Evolutionary conservation across 2,888 invertebrate species (phyloP), one percentile per base, ranked within the genome.

Genomic region (Parnassius glacialis): DNA sequence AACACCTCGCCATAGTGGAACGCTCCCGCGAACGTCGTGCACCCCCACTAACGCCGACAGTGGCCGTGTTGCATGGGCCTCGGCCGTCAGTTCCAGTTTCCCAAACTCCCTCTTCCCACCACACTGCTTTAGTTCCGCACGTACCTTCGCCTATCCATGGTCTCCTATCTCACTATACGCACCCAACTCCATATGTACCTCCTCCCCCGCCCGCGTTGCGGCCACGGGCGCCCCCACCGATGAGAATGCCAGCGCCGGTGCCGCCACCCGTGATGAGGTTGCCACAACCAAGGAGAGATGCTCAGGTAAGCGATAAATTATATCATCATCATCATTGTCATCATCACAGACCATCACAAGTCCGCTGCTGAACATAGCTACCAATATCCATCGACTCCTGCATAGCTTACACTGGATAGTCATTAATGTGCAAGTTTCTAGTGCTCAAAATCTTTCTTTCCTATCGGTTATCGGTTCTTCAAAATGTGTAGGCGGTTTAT

Each of bases 221-320:
- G 68, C 79, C 80, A n/a, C 87, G 85, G 13, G 75, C 81, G n/a
- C 86, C 87, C 13, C 87, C 87, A 25, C 81, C 79, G 42, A 70
- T 81, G 66, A 81, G 88, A 68, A 89, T 89, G 89, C 88, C 89
- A 10, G 86, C 83, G 65, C 87, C 88, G 0, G 68, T 70, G 64
- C 75, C 76, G 52, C 76, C 74, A 59, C 75, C 82, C 2, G 74
- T 78, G 52, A 78, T 80, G 79, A 79, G 84, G 78, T 69, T 83
- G 68, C 84, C 81, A 64, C 85, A 82, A 66, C 84, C 80, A 13
- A 81, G 85, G 73, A 86, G 84, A 84, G 87, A 88, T 73, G 69
- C 80, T 80, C 89, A 91, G 90, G 90, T 91, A 72, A 68, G 82
- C 52, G 1, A 16, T 16, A 57, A 45, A 41, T 50, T 16, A 48